These are phyloP conservation scores for Cabera pusaria DNA, from an alignment of 2,888 invertebrate genomes.

Conservation along the genomic window DNA sequence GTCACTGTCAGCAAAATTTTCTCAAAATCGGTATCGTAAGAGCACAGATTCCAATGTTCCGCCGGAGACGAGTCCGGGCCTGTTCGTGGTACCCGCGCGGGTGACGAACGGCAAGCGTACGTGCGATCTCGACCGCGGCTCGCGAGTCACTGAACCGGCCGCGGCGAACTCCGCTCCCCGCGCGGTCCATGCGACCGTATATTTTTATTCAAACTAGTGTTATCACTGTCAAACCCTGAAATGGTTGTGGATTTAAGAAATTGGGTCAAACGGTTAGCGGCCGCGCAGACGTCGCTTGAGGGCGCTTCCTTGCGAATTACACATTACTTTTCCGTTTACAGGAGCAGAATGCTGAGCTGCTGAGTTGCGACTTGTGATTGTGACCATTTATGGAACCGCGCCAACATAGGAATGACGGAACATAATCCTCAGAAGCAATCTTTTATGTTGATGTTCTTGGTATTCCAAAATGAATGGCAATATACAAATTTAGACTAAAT, in stretches of 20 bases:
- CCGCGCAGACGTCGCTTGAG: slow-evolving; percentile 25
- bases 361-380: too few relatives aligned
- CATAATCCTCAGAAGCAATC: too few relatives aligned
- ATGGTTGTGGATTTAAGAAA: slow-evolving; percentile 64
- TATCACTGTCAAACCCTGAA: slow-evolving; percentile 72
- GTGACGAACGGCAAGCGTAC: slow-evolving; percentile 40
- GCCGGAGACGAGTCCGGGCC: slow-evolving; percentile 42
- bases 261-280: slow-evolving; percentile 62
- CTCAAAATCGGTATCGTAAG: too few relatives aligned
- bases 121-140: slow-evolving; percentile 51
- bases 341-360: slow-evolving; percentile 1
- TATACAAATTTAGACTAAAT: too few relatives aligned
- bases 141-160: slow-evolving; percentile 76
- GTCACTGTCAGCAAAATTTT: slow-evolving; percentile 66
- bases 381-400: slow-evolving; percentile 4
- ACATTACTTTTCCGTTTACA: slow-evolving; percentile 6
- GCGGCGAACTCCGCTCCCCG: slow-evolving; percentile 60
- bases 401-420: too few relatives aligned
- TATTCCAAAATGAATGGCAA: too few relatives aligned
- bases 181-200: slow-evolving; percentile 55
- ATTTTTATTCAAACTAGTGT: slow-evolving; percentile 64
- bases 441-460: too few relatives aligned
- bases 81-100: slow-evolving; percentile 34
- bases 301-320: slow-evolving; percentile 7
- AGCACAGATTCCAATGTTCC: slow-evolving; percentile 52